Base-by-base conservation (phyloP, 2,797 vertebrate species). In the Pangasius mekongensis region DNA sequence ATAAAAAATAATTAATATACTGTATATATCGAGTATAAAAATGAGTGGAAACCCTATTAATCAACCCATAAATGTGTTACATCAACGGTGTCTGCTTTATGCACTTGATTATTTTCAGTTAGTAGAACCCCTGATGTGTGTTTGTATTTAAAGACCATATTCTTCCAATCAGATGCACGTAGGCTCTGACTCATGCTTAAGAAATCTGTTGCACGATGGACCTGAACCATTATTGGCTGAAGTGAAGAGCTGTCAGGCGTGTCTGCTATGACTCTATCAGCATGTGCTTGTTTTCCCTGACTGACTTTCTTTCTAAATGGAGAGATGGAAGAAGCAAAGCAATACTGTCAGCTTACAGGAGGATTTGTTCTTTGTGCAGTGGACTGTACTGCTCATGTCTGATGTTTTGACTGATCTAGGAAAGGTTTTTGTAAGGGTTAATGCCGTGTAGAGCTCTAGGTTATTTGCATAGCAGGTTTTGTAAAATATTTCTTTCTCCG, bases 171-270 rank as follows among this genome's bases (percentile, higher is more conserved):
- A 86, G 85, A 67, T 82, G 83, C 69, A 84, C 58, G 39, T 76
- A 89, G 83, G 60, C 80, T 90, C 36, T 93, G 92, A 93, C 89
- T 94, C 92, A 94, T 88, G 39, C 58, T 88, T 90, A 22, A 89
- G 89, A 90, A 91, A 82, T 91, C 89, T 91, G 89, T 90, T 93
- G 87, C 83, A 67, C 90, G 76, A 84, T 93, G 67, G 91, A 87
- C 85, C 76, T 91, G 87, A 87, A 92, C 86, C 94, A 78, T 93
- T 91, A 94, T 95, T 95, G 94, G 94, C 91, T 93, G 86, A 90
- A 47, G 87, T 83, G 82, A 92, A 93, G 91, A 49, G 80, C 92
- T 87, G 91, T 92, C 89, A 94, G 94, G 94, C 95, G 94, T 95
- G 95, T 95, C 94, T 89, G 86, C 80, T 87, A 52, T 54, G 83